Conservation (phyloP, 2,113 vertebrate genomes). For the Entelurus aequoreus region DNA sequence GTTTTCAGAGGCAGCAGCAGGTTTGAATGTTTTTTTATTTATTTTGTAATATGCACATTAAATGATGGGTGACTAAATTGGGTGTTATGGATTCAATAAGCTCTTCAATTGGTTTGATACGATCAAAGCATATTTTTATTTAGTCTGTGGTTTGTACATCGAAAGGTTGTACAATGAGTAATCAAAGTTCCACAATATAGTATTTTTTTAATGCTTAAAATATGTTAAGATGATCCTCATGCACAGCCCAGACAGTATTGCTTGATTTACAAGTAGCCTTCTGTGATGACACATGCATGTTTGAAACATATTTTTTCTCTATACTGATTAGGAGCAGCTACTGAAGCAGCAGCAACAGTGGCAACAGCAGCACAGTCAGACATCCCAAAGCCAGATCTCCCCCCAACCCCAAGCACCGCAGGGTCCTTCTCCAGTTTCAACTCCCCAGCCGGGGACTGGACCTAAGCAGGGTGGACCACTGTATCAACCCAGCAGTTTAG, state of each 20-base stretch:
- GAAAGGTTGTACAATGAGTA: no score
- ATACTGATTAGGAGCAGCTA: constrained; percentile 79
- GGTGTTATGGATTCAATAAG: no score
- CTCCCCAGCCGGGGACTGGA: constrained; percentile 65
- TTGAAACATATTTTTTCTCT: constrained; percentile 2
- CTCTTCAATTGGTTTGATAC: no score
- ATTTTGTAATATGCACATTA: no score
- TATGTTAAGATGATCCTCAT: no score
- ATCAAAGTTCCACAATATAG: no score
- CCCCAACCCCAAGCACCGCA: constrained; percentile 70
- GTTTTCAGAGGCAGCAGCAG: constrained; percentile 92
- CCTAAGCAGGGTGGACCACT: constrained; percentile 70
- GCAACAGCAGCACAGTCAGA: constrained; percentile 73
- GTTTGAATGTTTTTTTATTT: constrained; percentile 46
- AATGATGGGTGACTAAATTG: no score
- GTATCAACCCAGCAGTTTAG: constrained; percentile 80
- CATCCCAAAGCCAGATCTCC: constrained; percentile 66
- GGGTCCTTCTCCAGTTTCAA: constrained; percentile 63
- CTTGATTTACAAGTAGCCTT: no score
- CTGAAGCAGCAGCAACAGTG: constrained; percentile 83
- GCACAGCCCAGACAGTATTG: no score
- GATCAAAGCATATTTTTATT: no score
- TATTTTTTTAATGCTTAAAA: no score
- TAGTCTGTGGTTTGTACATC: no score
- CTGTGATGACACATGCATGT: neutral